Evolutionary conservation across 53 echinoderm and acorn worm genomes (phyloP).

Genomic region (Henricia sp.): DNA sequence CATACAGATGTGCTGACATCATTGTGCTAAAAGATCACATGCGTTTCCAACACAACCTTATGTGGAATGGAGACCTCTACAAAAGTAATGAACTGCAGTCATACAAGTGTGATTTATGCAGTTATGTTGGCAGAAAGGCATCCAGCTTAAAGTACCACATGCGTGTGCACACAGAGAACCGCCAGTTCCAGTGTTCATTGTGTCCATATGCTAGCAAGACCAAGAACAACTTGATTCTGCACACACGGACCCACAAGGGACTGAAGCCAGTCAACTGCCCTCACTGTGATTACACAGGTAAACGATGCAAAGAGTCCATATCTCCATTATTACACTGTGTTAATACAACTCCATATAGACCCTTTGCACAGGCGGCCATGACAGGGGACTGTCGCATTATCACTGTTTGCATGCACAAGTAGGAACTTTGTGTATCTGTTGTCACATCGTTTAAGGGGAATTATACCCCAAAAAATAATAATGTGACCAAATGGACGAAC

Average conservation of each 20-base stretch:
- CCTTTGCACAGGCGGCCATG: too few species aligned
- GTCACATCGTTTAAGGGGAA: too few species aligned
- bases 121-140: conserved; percentile 89
- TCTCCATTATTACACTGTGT: too few species aligned
- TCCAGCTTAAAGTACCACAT: conserved; percentile 88
- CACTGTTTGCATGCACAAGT: too few species aligned
- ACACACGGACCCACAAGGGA: conserved; percentile 89
- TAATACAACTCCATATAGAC: too few species aligned
- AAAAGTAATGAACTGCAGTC: conserved; percentile 61
- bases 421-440: too few species aligned
- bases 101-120: conserved; percentile 73
- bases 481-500: too few species aligned
- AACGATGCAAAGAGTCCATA: neutral
- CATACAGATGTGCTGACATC: conserved; percentile 85
- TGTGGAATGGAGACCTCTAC: conserved; percentile 61
- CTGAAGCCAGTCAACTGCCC: conserved; percentile 87
- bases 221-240: conserved; percentile 94
- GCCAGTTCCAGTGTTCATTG: conserved; percentile 81
- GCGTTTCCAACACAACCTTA: conserved; percentile 83
- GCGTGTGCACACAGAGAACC: conserved; percentile 89
- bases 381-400: too few species aligned
- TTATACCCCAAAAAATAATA: too few species aligned
- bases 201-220: conserved; percentile 96
- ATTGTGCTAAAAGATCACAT: conserved; percentile 97
- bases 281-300: conserved; percentile 96